Evolutionary conservation across 2,113 vertebrate species (phyloP).

Genomic region (Xiphorhynchus elegans): DNA sequence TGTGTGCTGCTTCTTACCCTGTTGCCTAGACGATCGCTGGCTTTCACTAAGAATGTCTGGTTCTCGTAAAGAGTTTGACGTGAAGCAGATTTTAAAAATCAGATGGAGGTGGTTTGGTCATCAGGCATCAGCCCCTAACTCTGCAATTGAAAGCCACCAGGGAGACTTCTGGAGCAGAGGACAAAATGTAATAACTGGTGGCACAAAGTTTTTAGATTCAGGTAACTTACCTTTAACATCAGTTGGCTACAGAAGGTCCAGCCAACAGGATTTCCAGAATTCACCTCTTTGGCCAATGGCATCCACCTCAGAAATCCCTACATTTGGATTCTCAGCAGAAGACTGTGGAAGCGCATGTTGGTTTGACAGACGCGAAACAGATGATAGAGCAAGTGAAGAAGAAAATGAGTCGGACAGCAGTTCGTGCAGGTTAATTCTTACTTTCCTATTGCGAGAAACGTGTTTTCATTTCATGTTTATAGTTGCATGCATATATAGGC

Average conservation of each 20-base stretch:
- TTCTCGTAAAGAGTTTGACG: slow-evolving; percentile 96
- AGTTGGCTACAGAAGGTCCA: slow-evolving; percentile 83
- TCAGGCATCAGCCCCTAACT: slow-evolving; percentile 81
- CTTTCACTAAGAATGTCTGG: slow-evolving; percentile 91
- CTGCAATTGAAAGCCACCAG: slow-evolving; percentile 77
- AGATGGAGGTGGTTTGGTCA: slow-evolving; percentile 98
- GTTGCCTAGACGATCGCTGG: slow-evolving; percentile 90
- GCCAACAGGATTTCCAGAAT: slow-evolving; percentile 90
- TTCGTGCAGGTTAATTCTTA: slow-evolving; percentile 89
- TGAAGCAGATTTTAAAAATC: slow-evolving; percentile 98
- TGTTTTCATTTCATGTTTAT: neutral
- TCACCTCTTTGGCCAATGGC: slow-evolving; percentile 85
- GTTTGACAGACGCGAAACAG: slow-evolving; percentile 75
- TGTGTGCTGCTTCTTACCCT: slow-evolving; percentile 76
- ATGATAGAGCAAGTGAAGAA: slow-evolving; percentile 81
- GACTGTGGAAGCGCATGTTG: slow-evolving; percentile 72
- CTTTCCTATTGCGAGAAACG: slow-evolving; percentile 65
- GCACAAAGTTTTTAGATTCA: slow-evolving; percentile 87
- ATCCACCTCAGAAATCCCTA: slow-evolving; percentile 83
- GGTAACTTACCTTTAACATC: slow-evolving; percentile 77
- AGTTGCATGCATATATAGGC: neutral
- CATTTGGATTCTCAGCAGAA: slow-evolving; percentile 81
- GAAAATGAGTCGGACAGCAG: slow-evolving; percentile 92
- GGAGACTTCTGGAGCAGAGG: slow-evolving; percentile 84
- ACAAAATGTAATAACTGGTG: slow-evolving; percentile 76